A percentile compares a stretch with the other conserved stretches of the same genome.
Evolutionary conservation across 2,888 invertebrate genomes (phyloP).

Genomic region (Xestoiulus laeticollis): DNA sequence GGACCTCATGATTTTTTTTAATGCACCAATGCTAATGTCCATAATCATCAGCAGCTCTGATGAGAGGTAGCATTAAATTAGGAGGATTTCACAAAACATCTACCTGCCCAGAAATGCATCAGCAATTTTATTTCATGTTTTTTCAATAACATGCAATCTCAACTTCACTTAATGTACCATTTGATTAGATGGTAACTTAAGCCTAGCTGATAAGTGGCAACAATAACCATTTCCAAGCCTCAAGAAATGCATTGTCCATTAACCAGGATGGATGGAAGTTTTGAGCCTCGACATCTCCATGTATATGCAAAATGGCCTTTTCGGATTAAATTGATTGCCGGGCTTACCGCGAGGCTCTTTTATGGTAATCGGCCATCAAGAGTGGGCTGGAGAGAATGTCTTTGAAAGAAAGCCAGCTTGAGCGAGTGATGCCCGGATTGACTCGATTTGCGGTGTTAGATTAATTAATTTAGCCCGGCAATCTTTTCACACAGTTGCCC

Average conservation of each 20-base stretch:
- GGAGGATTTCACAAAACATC: no score
- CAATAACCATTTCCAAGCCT: no score
- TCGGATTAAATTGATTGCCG: not conserved
- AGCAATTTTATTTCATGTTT: no score
- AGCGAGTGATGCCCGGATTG: not conserved
- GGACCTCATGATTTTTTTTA: no score
- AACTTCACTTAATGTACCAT: no score
- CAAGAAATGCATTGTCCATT: not conserved
- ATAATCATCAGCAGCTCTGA: no score
- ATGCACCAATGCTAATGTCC: no score
- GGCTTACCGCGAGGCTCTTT: constrained; percentile 1
- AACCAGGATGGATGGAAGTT: not conserved
- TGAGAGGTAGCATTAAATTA: no score
- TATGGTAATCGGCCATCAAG: constrained; percentile 30
- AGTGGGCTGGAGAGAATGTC: not conserved
- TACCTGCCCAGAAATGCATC: no score
- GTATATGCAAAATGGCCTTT: not conserved
- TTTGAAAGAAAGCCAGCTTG: not conserved
- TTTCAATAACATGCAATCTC: no score
- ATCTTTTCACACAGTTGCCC: constrained; percentile 25
- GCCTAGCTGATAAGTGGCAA: no score
- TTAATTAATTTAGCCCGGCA: constrained; percentile 41
- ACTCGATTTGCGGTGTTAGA: constrained; percentile 41
- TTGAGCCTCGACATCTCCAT: not conserved
- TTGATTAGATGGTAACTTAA: no score